Evolutionary conservation across 2,888 invertebrate genomes (phyloP).

Genomic region (Lycocerus yunnanus): DNA sequence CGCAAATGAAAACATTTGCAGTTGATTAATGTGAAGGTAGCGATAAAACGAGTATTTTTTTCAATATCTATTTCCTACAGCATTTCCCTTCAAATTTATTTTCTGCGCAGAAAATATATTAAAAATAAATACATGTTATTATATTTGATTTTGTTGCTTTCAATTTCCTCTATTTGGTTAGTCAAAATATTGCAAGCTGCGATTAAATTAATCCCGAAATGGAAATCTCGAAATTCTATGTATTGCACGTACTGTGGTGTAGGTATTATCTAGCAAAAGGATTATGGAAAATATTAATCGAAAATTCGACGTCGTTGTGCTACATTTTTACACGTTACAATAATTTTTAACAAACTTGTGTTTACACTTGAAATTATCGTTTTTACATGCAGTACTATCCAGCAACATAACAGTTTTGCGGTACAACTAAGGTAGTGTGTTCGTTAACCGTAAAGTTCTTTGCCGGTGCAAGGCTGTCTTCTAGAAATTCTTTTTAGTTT

Average conservation of each 20-base stretch:
- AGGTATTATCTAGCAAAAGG: neutral
- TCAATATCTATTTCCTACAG: neutral
- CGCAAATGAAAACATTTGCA: neutral
- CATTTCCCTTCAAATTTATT: neutral
- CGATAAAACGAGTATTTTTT: neutral
- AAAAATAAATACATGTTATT: too few species aligned
- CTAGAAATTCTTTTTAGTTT: neutral
- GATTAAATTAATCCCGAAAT: neutral
- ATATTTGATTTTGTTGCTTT: neutral
- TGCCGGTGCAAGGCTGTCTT: constrained; percentile 8
- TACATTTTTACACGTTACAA: neutral
- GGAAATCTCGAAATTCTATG: neutral
- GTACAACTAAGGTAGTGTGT: constrained; percentile 10
- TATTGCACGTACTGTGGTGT: neutral
- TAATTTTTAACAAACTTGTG: neutral
- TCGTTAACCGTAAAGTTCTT: constrained; percentile 12
- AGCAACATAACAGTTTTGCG: constrained; percentile 1
- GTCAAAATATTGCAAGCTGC: neutral
- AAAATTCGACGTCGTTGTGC: neutral
- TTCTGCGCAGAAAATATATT: neutral
- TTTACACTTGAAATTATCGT: neutral
- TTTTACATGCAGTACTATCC: neutral
- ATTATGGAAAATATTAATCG: neutral
- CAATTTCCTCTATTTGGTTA: neutral
- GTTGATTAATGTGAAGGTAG: neutral